These are phyloP conservation scores for Metellina segmentata DNA, from an alignment of 2,888 invertebrate genomes.

Conservation along the genomic window DNA sequence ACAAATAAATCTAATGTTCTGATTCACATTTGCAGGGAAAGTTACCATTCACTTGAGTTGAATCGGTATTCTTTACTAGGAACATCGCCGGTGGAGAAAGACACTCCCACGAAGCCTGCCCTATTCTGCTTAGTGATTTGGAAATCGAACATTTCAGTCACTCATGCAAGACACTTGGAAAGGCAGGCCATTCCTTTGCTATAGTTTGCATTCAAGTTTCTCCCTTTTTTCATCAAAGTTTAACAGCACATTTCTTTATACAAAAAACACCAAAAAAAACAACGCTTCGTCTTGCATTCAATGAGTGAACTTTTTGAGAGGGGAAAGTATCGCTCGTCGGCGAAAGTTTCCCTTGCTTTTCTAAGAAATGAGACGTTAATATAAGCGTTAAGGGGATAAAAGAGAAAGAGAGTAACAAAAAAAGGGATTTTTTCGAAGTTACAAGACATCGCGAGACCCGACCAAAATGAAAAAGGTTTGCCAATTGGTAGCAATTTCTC, in stretches of 20 bases:
- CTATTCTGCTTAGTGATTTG: conserved; percentile 36
- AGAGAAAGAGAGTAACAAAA: not conserved
- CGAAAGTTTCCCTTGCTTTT: conserved; percentile 23
- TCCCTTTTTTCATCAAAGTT: conserved; percentile 2
- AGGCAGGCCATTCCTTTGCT: not conserved
- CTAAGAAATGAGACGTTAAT: conserved; percentile 42
- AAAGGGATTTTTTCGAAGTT: conserved; percentile 8
- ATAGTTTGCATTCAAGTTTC: conserved; percentile 14
- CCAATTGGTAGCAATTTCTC: conserved; percentile 27
- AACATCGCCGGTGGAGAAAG: not conserved
- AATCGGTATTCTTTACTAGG: not conserved
- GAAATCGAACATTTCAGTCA: conserved; percentile 31
- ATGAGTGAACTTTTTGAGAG: conserved; percentile 8
- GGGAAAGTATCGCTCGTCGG: conserved; percentile 7
- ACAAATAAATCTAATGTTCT: not conserved
- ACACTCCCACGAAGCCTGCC: not conserved
- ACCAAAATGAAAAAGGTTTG: conserved; percentile 16
- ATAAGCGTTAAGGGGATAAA: conserved; percentile 35
- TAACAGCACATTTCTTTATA: conserved; percentile 2
- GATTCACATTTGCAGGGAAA: not conserved
- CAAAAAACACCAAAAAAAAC: not conserved
- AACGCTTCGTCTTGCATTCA: conserved; percentile 3
- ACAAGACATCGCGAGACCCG: not conserved
- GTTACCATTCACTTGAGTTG: not conserved
- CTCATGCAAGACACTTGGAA: conserved; percentile 23